A percentile compares a stretch with the other conserved stretches of the same genome.
Evolutionary conservation across 2,888 invertebrate species (phyloP).

Genomic region (Pheosia tremula): DNA sequence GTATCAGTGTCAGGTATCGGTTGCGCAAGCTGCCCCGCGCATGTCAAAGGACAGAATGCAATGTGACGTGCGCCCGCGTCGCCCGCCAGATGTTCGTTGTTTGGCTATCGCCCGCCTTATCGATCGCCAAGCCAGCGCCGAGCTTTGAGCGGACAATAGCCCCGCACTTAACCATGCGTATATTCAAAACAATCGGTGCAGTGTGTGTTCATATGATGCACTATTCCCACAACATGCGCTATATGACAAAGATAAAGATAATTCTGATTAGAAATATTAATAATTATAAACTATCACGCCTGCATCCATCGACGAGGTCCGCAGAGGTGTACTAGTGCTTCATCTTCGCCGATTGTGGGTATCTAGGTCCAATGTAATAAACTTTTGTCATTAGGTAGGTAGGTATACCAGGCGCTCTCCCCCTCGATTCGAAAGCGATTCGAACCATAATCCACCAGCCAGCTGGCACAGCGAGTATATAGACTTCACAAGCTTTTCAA

Average conservation of each 20-base stretch:
- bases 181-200: constrained; percentile 30
- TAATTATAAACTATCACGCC: too few relatives aligned
- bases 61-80: constrained; percentile 32
- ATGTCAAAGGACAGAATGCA: constrained; percentile 39
- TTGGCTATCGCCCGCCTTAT: constrained; percentile 55
- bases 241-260: not conserved
- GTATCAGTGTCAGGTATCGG: constrained; percentile 40
- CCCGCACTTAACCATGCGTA: constrained; percentile 20
- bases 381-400: too few relatives aligned
- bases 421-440: too few relatives aligned
- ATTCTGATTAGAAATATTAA: not conserved
- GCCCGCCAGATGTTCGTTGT: constrained; percentile 60
- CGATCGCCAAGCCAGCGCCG: constrained; percentile 32
- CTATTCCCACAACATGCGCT: constrained; percentile 6
- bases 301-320: too few relatives aligned
- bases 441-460: too few relatives aligned
- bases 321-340: too few relatives aligned
- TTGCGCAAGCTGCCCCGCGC: constrained; percentile 44
- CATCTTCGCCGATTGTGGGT: too few relatives aligned
- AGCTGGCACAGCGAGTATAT: too few relatives aligned
- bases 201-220: constrained; percentile 14
- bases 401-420: too few relatives aligned
- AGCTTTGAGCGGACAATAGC: constrained; percentile 42
- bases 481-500: too few relatives aligned
- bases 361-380: too few relatives aligned